A percentile compares a stretch with the other conserved stretches of the same genome.
Conservation (phyloP, 2,113 vertebrate species). For the Zosterops borbonicus region DNA sequence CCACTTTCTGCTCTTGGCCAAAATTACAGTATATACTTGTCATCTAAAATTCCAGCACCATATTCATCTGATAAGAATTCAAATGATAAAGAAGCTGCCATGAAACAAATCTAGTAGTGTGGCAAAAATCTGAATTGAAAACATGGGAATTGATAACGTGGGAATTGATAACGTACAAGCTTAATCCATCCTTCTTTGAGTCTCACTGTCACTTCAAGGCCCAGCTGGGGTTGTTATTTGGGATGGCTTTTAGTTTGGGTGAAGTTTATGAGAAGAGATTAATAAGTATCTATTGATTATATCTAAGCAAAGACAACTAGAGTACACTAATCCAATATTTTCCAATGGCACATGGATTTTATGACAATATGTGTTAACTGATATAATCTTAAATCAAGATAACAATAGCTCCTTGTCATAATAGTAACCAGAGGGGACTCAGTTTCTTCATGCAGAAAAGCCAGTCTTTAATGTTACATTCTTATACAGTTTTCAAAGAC, state of each 20-base stretch:
- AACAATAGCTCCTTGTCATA: background rate
- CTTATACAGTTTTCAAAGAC: background rate
- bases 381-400: background rate
- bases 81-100: background rate
- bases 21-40: background rate
- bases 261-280: constrained; percentile 18
- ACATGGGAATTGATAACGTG: background rate
- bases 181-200: constrained; percentile 21
- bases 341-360: background rate
- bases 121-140: background rate
- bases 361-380: background rate
- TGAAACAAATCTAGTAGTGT: constrained; percentile 20
- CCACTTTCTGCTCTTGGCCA: background rate
- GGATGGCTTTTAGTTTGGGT: background rate
- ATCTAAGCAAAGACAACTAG: background rate
- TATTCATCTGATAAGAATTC: background rate
- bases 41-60: background rate
- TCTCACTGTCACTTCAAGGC: constrained; percentile 27
- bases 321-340: background rate
- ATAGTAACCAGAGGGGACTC: background rate
- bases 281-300: background rate
- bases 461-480: background rate
- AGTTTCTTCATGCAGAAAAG: background rate
- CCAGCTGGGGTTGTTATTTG: background rate
- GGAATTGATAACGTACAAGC: background rate